These are phyloP conservation scores for Ceramica pisi DNA, from an alignment of 2,888 invertebrate species.

Conservation along the genomic window DNA sequence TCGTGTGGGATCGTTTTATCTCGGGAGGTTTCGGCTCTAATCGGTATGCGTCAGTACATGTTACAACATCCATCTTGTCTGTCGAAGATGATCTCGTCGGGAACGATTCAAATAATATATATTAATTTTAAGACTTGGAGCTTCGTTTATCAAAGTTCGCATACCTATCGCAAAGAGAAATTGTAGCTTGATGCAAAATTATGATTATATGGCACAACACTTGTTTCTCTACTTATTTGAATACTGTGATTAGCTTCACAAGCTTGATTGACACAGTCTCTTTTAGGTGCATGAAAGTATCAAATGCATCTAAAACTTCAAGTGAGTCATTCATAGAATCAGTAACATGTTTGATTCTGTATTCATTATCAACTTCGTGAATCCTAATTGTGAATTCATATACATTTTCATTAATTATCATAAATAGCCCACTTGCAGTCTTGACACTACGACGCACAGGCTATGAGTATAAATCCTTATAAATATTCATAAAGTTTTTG, in stretches of 20 bases:
- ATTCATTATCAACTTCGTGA: conserved; percentile 9
- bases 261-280: neutral
- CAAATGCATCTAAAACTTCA: neutral
- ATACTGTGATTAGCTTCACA: conserved; percentile 1
- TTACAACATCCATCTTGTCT: conserved; percentile 42
- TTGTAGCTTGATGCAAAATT: neutral
- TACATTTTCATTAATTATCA: conserved; percentile 24
- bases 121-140: neutral
- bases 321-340: conserved; percentile 11
- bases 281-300: neutral
- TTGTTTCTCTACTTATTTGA: conserved; percentile 13
- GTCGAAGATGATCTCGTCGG: conserved; percentile 5
- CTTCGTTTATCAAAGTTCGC: neutral
- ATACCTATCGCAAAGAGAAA: conserved; percentile 27
- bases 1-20: conserved; percentile 65
- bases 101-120: conserved; percentile 5
- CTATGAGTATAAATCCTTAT: neutral
- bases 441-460: conserved; percentile 1
- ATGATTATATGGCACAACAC: neutral
- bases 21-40: conserved; percentile 47
- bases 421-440: conserved; percentile 1
- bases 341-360: neutral
- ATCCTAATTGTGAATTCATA: conserved; percentile 13
- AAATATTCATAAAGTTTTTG: conserved; percentile 27
- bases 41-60: conserved; percentile 27